These are phyloP conservation scores for Phalanger gymnotis DNA, from an alignment of 2,797 vertebrate genomes.

Conservation along the genomic window DNA sequence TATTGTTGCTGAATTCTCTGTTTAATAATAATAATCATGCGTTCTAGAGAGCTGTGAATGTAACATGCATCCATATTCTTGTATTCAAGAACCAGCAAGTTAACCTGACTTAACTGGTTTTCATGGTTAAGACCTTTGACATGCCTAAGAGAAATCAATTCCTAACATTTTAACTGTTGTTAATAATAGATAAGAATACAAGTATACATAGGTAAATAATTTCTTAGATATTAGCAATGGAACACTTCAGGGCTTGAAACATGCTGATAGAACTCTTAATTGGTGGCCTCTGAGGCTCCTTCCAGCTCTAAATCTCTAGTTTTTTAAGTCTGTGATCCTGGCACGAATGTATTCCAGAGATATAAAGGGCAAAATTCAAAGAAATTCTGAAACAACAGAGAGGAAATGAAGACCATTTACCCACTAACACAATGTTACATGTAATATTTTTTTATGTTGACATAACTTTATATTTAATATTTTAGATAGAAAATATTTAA, in stretches of 20 bases:
- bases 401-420: background rate
- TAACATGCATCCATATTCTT: background rate
- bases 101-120: background rate
- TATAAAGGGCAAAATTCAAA: background rate
- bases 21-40: fast-evolving
- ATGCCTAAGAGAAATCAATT: background rate
- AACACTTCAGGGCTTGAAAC: background rate
- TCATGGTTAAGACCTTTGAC: background rate
- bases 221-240: constrained; percentile 23
- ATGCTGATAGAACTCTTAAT: background rate
- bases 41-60: fast-evolving
- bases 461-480: background rate
- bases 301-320: background rate
- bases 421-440: background rate
- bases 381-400: background rate
- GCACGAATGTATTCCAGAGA: background rate
- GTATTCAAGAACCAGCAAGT: fast-evolving
- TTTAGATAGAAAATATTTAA: background rate
- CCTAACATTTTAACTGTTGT: background rate
- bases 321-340: background rate
- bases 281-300: background rate
- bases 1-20: background rate
- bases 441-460: background rate
- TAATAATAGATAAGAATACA: background rate
- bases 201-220: background rate